Percentiles rank a stretch among this genome's conserved stretches.
phyloP scores from a whole-genome alignment of 2,888 invertebrate species.

The Tethea ocularis region DNA sequence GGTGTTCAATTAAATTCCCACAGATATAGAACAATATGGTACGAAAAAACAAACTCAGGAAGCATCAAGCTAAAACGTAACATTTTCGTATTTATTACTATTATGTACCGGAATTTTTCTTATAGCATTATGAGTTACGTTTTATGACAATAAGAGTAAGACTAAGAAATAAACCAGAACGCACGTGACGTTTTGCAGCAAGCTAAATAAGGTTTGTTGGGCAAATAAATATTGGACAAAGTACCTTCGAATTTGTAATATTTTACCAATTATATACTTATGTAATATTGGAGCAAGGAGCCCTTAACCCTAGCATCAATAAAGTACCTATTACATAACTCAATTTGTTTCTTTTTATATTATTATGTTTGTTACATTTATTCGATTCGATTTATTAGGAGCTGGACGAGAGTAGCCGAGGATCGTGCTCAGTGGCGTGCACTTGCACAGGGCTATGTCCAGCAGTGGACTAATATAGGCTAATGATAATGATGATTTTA shows the following conservation, averaged over 20 bases:
- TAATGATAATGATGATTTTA: too few species aligned
- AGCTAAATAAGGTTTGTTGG: constrained; percentile 3
- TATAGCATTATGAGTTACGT: constrained; percentile 25
- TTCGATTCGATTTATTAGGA: too few species aligned
- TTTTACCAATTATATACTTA: not conserved
- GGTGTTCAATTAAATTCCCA: constrained; percentile 18
- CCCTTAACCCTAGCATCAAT: too few species aligned
- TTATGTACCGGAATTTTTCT: constrained; percentile 27
- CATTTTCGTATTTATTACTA: constrained; percentile 19
- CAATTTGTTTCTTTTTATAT: too few species aligned
- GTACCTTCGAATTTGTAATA: not conserved
- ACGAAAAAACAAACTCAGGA: constrained; percentile 63
- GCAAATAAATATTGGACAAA: too few species aligned
- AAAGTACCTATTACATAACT: too few species aligned
- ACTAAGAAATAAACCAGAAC: constrained; percentile 38
- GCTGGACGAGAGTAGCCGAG: too few species aligned
- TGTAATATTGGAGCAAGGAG: too few species aligned
- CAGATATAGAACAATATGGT: constrained; percentile 55
- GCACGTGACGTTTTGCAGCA: constrained; percentile 11
- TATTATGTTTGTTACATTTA: too few species aligned
- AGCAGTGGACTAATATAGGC: too few species aligned
- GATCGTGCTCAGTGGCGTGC: too few species aligned
- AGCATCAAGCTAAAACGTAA: constrained; percentile 47
- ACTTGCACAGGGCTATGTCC: too few species aligned
- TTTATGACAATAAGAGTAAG: constrained; percentile 24